These are phyloP conservation scores for Lasioglossum baleicum DNA, from an alignment of 1,140 invertebrate genomes.

Conservation along the genomic window DNA sequence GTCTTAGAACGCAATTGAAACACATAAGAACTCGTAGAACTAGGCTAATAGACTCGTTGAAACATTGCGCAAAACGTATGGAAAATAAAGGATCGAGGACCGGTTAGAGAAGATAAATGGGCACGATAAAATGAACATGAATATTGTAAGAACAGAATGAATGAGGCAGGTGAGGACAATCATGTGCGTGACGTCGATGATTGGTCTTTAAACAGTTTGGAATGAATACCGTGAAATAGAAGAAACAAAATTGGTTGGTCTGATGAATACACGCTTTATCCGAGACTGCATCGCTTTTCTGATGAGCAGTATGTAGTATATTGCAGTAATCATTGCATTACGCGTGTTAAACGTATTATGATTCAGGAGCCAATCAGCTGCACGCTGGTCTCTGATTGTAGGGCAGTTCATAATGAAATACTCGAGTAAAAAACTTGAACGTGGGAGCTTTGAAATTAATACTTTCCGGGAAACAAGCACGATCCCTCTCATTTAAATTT, in stretches of 20 bases:
- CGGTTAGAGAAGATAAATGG: conserved; percentile 29
- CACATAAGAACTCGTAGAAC: conserved; percentile 25
- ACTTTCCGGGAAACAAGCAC: too few species aligned
- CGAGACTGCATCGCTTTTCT: not conserved
- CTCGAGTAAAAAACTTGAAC: too few species aligned
- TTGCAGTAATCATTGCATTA: conserved; percentile 2
- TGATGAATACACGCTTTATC: not conserved
- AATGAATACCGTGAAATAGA: not conserved
- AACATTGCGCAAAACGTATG: conserved; percentile 16
- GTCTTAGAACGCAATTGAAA: not conserved
- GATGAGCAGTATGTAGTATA: conserved; percentile 2
- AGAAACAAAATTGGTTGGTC: conserved; percentile 5
- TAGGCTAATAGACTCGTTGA: conserved; percentile 39
- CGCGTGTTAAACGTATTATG: not conserved
- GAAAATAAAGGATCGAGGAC: conserved; percentile 20
- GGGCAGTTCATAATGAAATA: not conserved
- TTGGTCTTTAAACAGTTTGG: too few species aligned
- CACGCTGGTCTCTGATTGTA: not conserved
- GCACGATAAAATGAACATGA: not conserved
- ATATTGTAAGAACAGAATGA: not conserved
- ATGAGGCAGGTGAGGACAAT: not conserved
- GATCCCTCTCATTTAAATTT: too few species aligned
- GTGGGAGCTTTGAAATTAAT: too few species aligned
- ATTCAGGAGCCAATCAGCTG: not conserved
- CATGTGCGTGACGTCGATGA: not conserved